Evolutionary conservation across 1,140 invertebrate genomes (phyloP).

Genomic region (Calephelis nemesis): DNA sequence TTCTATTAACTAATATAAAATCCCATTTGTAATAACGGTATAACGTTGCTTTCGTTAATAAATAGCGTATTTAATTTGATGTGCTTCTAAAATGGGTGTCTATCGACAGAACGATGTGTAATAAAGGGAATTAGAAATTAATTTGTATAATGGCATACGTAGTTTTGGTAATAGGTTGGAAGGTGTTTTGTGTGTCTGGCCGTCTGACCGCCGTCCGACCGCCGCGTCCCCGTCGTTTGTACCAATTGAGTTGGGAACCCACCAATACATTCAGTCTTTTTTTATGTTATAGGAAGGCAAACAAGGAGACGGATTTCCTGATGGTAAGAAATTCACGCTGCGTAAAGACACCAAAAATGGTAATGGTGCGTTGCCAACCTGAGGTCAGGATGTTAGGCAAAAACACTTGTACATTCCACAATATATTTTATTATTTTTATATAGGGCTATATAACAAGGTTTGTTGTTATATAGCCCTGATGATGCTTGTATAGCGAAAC

Average conservation of each 20-base stretch:
- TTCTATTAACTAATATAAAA: conserved; percentile 39
- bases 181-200: conserved; percentile 1
- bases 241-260: not conserved
- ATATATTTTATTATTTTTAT: too few species aligned
- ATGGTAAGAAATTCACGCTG: too few species aligned
- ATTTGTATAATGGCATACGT: conserved; percentile 7
- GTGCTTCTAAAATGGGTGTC: conserved; percentile 11
- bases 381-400: too few species aligned
- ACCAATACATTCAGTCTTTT: not conserved
- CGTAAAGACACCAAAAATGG: too few species aligned
- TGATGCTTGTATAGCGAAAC: too few species aligned
- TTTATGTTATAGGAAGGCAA: too few species aligned
- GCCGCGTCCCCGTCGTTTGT: not conserved
- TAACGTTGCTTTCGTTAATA: conserved; percentile 27
- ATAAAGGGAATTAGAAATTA: conserved; percentile 13
- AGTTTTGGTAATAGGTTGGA: conserved; percentile 5
- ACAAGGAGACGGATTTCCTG: too few species aligned
- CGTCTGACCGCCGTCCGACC: not conserved
- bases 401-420: too few species aligned
- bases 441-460: too few species aligned
- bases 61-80: conserved; percentile 25
- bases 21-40: conserved; percentile 28
- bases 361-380: too few species aligned
- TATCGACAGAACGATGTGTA: conserved; percentile 1
- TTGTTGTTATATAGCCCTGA: too few species aligned